These are phyloP conservation scores for Epiblema foenella DNA, from an alignment of 2,888 invertebrate genomes.

Conservation along the genomic window DNA sequence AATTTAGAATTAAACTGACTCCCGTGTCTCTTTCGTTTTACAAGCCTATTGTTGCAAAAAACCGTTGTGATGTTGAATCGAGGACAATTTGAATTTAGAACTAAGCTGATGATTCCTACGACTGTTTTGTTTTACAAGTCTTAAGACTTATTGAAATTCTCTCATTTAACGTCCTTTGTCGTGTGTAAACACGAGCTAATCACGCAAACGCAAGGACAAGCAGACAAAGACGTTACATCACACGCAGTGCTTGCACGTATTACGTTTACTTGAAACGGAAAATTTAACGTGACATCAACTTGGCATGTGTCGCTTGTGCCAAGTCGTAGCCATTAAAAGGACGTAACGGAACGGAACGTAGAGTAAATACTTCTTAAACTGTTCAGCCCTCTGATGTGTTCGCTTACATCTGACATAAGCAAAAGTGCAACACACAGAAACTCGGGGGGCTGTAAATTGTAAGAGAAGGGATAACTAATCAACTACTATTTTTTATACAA, in stretches of 20 bases:
- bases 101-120: not conserved
- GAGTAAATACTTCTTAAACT: no score
- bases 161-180: not conserved
- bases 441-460: no score
- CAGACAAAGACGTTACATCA: conserved; percentile 50
- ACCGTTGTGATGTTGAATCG: not conserved
- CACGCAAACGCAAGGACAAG: conserved; percentile 47
- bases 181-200: conserved; percentile 36
- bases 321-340: not conserved
- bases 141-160: not conserved
- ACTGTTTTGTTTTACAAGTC: not conserved
- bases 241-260: conserved; percentile 14
- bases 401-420: no score
- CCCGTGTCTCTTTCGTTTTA: no score
- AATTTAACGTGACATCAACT: conserved; percentile 3
- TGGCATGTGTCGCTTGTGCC: not conserved
- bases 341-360: no score
- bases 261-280: conserved; percentile 24
- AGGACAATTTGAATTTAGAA: not conserved
- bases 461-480: no score
- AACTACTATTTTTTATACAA: no score
- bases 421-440: no score
- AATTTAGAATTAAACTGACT: no score
- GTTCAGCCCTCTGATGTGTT: no score
- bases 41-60: not conserved